Percentiles rank a stretch among this genome's conserved stretches.
These are phyloP conservation scores for Neodiprion virginianus DNA, from an alignment of 1,140 invertebrate species.

Conservation along the genomic window DNA sequence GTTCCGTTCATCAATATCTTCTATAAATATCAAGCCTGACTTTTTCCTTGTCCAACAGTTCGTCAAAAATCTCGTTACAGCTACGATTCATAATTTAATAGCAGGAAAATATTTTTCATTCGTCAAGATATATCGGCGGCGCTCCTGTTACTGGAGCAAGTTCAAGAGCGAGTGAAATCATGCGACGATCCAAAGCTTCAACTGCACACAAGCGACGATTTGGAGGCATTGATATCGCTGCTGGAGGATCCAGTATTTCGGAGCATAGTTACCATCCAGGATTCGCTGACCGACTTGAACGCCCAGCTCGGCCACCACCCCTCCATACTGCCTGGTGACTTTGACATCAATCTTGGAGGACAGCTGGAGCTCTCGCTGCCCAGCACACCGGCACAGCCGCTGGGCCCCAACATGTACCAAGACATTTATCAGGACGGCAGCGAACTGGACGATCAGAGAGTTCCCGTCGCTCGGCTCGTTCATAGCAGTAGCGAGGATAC, in stretches of 20 bases:
- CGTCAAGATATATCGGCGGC: slow-evolving; percentile 65
- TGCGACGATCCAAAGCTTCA: slow-evolving; percentile 65
- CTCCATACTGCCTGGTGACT: slow-evolving; percentile 89
- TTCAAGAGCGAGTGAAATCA: slow-evolving; percentile 66
- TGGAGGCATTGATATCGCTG: slow-evolving; percentile 85
- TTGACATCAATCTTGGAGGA: slow-evolving; percentile 84
- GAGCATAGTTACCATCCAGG: slow-evolving; percentile 91
- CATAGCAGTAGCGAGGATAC: slow-evolving; percentile 64
- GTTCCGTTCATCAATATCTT: no score
- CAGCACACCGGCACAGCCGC: slow-evolving; percentile 51
- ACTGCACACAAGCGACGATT: slow-evolving; percentile 80
- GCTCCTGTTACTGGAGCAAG: slow-evolving; percentile 67
- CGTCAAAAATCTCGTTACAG: no score
- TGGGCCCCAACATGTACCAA: slow-evolving; percentile 54
- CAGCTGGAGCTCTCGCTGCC: slow-evolving; percentile 67
- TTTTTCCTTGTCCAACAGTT: no score
- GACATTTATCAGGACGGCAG: slow-evolving; percentile 56
- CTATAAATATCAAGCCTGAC: no score
- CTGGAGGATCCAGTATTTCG: slow-evolving; percentile 92
- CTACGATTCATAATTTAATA: no score
- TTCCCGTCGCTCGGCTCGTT: slow-evolving; percentile 62
- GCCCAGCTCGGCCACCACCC: slow-evolving; percentile 86
- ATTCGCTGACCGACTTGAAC: slow-evolving; percentile 82
- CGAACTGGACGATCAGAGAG: slow-evolving; percentile 63
- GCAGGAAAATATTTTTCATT: slow-evolving; percentile 13